Evolutionary conservation across 2,797 vertebrate species (phyloP), one percentile per base, ranked within the genome.

Genomic region (Gambelia wislizenii): DNA sequence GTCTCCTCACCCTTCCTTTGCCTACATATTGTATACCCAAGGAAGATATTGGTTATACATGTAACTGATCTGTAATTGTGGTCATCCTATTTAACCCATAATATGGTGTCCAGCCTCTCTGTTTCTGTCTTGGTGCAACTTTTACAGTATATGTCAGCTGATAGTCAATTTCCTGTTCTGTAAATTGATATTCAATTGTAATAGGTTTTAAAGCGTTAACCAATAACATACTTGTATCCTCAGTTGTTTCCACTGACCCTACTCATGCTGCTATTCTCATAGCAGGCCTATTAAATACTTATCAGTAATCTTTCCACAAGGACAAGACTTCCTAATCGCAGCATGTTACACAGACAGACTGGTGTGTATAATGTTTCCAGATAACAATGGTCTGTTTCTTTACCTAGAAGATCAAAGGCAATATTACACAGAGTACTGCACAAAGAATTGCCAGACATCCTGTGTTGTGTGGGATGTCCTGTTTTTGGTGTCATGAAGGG

Each of bases 401-500:
- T 70, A 72, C 5, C 56, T 67, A 42, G 36, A 25, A 83, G 59
- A 82, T 89, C 84, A 89, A 89, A 67, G 84, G 30, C 33, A 30
- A 76, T 56, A 39, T 76, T 72, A n/a, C 47, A 69, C 12, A 13
- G 4, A 47, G 12, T 52, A n/a, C 2, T 56, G 22, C 82, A 89
- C 89, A 84, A 88, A 84, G 72, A 86, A 82, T 83, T 36, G 30
- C 56, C 70, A 86, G 78, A 67, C 49, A 82, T 89, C 89, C 89
- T 67, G 84, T 67, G n/a, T 75, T 74, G 49, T 72, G 20, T 36
- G 30, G 47, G 72, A 76, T 82, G 84, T 64, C 70, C 84, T 82
- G 78, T 76, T 69, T 77, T 83, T 76, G 47, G 14, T 86, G 72
- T 76, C 81, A 54, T 27, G 33, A 22, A 22, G 14, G 36, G 36